Conservation (phyloP, 2,888 invertebrate species). For the Latrodectus elegans region DNA sequence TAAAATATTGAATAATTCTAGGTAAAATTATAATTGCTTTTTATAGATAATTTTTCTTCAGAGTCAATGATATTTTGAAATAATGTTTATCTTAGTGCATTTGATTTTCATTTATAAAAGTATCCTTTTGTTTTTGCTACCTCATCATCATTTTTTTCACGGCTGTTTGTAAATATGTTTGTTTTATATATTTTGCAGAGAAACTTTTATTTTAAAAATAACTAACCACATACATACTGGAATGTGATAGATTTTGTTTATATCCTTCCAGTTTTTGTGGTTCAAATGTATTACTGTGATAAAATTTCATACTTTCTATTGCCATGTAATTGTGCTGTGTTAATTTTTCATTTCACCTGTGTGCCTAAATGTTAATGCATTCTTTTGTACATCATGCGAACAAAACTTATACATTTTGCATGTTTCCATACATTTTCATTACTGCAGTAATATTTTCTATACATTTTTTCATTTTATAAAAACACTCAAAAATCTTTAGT, state of each 20-base stretch:
- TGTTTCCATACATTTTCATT: slow-evolving; percentile 18
- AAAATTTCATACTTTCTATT: slow-evolving; percentile 43
- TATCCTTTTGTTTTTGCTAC: slow-evolving; percentile 50
- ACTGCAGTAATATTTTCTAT: slow-evolving; percentile 28
- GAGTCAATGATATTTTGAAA: not conserved
- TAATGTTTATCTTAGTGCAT: slow-evolving; percentile 13
- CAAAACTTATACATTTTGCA: slow-evolving; percentile 52
- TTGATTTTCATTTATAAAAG: slow-evolving; percentile 8
- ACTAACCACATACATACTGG: slow-evolving; percentile 26
- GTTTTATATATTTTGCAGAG: slow-evolving; percentile 29
- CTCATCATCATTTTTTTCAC: slow-evolving; percentile 47
- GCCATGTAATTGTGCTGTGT: slow-evolving; percentile 43
- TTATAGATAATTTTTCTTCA: not conserved
- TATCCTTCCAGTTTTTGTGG: slow-evolving; percentile 22
- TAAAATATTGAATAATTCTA: not conserved
- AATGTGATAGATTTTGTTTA: slow-evolving; percentile 2
- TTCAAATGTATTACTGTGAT: slow-evolving; percentile 64
- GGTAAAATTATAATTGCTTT: not conserved
- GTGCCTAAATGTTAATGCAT: slow-evolving; percentile 45
- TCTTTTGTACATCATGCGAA: slow-evolving; percentile 53
- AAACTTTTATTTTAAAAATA: slow-evolving; percentile 50
- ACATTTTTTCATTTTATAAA: too few species aligned
- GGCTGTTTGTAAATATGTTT: slow-evolving; percentile 58
- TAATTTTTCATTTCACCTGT: slow-evolving; percentile 34
- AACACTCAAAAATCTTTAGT: too few species aligned